Evolutionary conservation across 2,888 invertebrate species (phyloP), one percentile per base, ranked within the genome.

Genomic region (Orthonychiurus folsomi): DNA sequence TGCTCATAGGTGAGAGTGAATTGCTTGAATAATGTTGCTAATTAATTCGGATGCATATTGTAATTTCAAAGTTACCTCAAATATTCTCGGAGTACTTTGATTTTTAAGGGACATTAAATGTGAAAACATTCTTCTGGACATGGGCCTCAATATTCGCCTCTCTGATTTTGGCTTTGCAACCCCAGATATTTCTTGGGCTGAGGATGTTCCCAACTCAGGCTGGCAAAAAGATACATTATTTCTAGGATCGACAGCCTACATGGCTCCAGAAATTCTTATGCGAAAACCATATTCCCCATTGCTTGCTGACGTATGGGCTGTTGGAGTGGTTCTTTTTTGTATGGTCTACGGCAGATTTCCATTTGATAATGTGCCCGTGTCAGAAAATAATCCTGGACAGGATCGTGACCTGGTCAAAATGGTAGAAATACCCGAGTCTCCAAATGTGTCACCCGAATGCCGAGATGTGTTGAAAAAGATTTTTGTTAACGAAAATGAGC

Each of bases 61-160:
- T n/a, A n/a, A n/a, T n/a, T n/a, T n/a, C n/a, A n/a, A n/a, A n/a
- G n/a, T n/a, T n/a, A n/a, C n/a, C n/a, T n/a, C n/a, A n/a, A n/a
- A n/a, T n/a, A n/a, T n/a, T n/a, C n/a, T n/a, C n/a, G n/a, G n/a
- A n/a, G n/a, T n/a, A 21, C 58, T n/a, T n/a, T n/a, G n/a, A n/a
- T n/a, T n/a, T n/a, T n/a, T n/a, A n/a, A n/a, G 65, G 26, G 63
- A 65, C 54, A 48, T 65, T 2, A 65, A 65, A 53, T 63, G 63
- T 55, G 65, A 65, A 27, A 65, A 65, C 52, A 61, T 65, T 50
- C 24, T 65, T 15, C 20, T 65, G 50, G 61, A 63, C 28, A 24
- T 18, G 2, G 24, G 59, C 3, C 25, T 53, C 21, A 58, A 63
- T 48, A 50, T 65, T 1, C 21, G 56, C 53, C 3, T 63, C 5